Percentiles rank a stretch among this genome's conserved stretches.
Conservation (phyloP, 2,113 vertebrate genomes). For the Petaurus breviceps region DNA sequence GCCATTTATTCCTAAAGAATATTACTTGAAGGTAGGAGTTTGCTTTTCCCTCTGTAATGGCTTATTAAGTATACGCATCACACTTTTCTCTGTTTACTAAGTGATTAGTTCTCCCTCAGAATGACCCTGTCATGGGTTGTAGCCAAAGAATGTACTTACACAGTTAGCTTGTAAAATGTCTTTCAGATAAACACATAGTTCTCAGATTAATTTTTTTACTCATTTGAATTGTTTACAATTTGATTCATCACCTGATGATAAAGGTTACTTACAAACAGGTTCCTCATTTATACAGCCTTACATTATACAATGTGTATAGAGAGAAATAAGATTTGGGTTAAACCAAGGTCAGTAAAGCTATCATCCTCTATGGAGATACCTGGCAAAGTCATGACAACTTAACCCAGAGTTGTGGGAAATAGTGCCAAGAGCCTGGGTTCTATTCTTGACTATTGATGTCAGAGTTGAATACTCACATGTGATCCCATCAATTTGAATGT, state of each 20-base stretch:
- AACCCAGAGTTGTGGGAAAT: background rate
- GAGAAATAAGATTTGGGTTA: background rate
- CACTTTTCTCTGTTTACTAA: slow-evolving; percentile 74
- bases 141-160: slow-evolving; percentile 58
- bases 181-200: slow-evolving; percentile 40
- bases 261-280: background rate
- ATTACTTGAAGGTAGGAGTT: slow-evolving; percentile 42
- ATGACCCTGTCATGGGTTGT: slow-evolving; percentile 64
- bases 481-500: background rate
- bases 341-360: background rate
- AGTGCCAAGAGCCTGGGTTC: background rate
- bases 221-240: background rate
- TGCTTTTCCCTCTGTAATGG: slow-evolving; percentile 72
- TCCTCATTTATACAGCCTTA: background rate
- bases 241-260: background rate
- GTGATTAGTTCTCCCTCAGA: slow-evolving; percentile 67
- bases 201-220: slow-evolving; percentile 42
- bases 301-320: background rate
- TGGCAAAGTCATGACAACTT: background rate
- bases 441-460: background rate
- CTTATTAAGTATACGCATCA: slow-evolving; percentile 73
- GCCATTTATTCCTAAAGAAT: slow-evolving; percentile 71
- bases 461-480: background rate
- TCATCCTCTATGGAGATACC: background rate
- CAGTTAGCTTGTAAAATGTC: slow-evolving; percentile 60